Evolutionary conservation across 1,140 invertebrate genomes (phyloP), one percentile per base, ranked within the genome.

Genomic region (Globodera rostochiensis): DNA sequence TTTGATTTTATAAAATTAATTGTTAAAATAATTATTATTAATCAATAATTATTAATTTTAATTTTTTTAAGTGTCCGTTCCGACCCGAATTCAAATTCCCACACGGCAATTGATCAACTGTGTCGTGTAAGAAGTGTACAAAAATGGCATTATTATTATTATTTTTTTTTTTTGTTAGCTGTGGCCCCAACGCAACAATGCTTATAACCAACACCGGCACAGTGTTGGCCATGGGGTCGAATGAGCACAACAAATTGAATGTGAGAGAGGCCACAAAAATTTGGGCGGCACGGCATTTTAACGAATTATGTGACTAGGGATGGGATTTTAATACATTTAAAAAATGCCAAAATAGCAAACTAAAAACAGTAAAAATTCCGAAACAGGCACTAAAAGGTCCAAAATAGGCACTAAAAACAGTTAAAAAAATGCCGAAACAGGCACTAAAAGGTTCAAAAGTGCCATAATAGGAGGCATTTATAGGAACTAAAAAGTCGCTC

Each of bases 181-280:
- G 93, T 87, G 93, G 94, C 4, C 90, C 91, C 0, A 93, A 94
- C 49, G 36, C 57, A 15, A 81, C 75, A 0, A 92, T 93, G 77
- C 90, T 94, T n/a, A 89, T 94, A 4, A 93, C 93, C 21, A 91
- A 92, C 77, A 91, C 91, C 78, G 93, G 93, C n/a, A 90, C 91
- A 47, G 84, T 94, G 46, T 92, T 93, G 70, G 93, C 92, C 15
- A 94, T 93, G 90, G 94, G 94, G 45, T 92, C 90, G 71, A 94
- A 94, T 88, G 90, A 91, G 57, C 90, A 92, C 85, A 94, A 94
- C 86, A 94, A 94, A 89, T 91, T 94, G 1, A 94, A 93, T 46
- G 76, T 78, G 7, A 45, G n/a, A 46, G 19, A 8, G 15, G 45
- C 66, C 46, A n/a, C n/a, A 76, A n/a, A 49, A 49, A 3, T 9